phyloP scores from a whole-genome alignment of 64 coral and sea anemone genomes.

The Trachythela sp. region DNA sequence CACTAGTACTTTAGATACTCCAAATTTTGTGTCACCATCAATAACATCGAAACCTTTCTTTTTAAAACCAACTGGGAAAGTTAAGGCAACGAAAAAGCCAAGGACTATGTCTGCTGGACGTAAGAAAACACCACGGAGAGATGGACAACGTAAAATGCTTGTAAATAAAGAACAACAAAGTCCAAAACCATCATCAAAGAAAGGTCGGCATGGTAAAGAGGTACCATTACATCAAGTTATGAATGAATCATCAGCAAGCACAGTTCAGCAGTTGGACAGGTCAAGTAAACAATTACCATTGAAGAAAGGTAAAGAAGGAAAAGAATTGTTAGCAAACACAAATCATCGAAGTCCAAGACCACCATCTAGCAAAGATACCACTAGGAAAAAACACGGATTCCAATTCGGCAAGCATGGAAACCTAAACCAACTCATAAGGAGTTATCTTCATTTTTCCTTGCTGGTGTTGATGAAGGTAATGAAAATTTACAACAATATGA shows the following conservation, averaged over 20 bases:
- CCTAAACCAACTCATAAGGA: constrained; percentile 58
- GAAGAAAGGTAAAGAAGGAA: not conserved
- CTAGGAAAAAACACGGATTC: not conserved
- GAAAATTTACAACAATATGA: not conserved
- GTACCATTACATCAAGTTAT: not conserved
- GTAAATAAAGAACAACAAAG: not conserved
- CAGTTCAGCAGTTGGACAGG: not conserved
- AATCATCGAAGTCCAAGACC: not conserved
- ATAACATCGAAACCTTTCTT: not conserved
- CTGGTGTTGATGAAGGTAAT: constrained; percentile 45
- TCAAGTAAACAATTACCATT: not conserved
- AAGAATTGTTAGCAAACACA: not conserved
- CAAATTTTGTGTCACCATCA: not conserved
- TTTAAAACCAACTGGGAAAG: not conserved
- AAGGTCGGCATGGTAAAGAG: not conserved
- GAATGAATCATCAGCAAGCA: not conserved
- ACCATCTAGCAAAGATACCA: not conserved
- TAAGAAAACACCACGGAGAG: not conserved
- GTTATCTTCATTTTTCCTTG: constrained; percentile 72
- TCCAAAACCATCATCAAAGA: not conserved
- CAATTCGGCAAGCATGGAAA: constrained; percentile 61
- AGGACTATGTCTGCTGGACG: constrained; percentile 3
- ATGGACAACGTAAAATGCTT: not conserved
- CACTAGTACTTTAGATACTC: not conserved
- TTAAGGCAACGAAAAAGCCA: not conserved